Base-by-base conservation (phyloP, 2,888 invertebrate genomes). In the Cheilosia soror region DNA sequence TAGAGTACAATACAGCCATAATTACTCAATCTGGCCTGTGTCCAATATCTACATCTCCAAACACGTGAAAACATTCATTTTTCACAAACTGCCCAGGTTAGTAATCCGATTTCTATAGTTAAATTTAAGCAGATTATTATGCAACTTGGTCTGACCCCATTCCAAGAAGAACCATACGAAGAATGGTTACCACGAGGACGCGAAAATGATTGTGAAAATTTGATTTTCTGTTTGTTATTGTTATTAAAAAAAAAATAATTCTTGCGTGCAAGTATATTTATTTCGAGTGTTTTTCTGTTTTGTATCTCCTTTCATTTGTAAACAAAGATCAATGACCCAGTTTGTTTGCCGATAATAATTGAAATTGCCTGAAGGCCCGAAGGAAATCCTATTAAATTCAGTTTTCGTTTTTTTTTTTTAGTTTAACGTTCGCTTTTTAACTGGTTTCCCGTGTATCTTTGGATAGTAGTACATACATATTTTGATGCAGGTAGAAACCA, bases 251-350 rank as follows among this genome's bases (percentile, higher is more conserved):
- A 51, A 9, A 13, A 5, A 9, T 13, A 51, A 27, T 63, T 33
- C 58, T 58, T 57, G 40, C 49, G 4, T n/a, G 9, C 1, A 49
- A 27, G 7, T 27, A 51, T 11, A 51, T 11, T 9, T 11, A 27
- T 27, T 27, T 4, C n/a, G 5, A 44, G 25, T 33, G 37, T 33
- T 69, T 69, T 69, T 53, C n/a, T 44, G 51, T 68, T 69, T 47
- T 20, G 55, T 40, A 11, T 42, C 7, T 2, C 13, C 44, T 55
- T 29, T 49, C 42, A 42, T 58, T 49, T 44, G 42, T 37, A 62
- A 77, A 53, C 62, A 62, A 77, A 77, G 69, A 77, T 77, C 77
- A 77, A 77, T 69, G 69, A 68, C 77, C 77, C 62, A 69, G 20
- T 69, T 69, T 77, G 77, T 62, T 37, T 47, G 25, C 57, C 40